Evolutionary conservation across 2,797 vertebrate species (phyloP), one percentile per base, ranked within the genome.

Genomic region (Clangula hyemalis): DNA sequence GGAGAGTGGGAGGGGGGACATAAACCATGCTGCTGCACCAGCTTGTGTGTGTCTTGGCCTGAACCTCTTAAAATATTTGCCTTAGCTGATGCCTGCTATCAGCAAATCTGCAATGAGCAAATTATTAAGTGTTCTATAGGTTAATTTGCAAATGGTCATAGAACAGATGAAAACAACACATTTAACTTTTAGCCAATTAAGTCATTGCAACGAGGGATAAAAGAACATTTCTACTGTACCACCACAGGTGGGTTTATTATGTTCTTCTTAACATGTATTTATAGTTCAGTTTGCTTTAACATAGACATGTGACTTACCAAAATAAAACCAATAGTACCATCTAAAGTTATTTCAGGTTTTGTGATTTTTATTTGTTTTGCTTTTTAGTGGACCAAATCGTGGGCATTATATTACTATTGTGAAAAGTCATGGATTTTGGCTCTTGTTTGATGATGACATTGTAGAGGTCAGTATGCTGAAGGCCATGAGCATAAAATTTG

Each of bases 371-470:
- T 65, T 65, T 90, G 14, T 89, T 95, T 81, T 92, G 38, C 54
- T 95, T 90, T 95, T 85, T 97, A 99, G 99, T 41, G 99, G 99
- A 38, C 99, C 99, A 1, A 99, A 99, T 87, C 96, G 99, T 87
- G 99, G 99, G 21, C 99, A 99, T 98, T 99, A 99, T 97, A 99
- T 99, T 96, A 99, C 99, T 91, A 99, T 99, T 47, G 99, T 99
- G 97, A 99, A 99, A 98, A 99, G 99, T 95, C 99, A 99, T 1
- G 99, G 99, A 96, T 99, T 99, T 98, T 99, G 99, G 99, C 98
- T 99, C 92, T 98, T 99, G 97, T 99, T 99, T 94, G 99, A 99
- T 64, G 99, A 99, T 38, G 99, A 99, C 98, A 99, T 99, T 45
- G 99, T 99, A 95, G 99, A 99, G 99, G 99, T 99, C 79, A 94